Conservation (phyloP, 1,140 invertebrate species). For the Sesamia nonagrioides region DNA sequence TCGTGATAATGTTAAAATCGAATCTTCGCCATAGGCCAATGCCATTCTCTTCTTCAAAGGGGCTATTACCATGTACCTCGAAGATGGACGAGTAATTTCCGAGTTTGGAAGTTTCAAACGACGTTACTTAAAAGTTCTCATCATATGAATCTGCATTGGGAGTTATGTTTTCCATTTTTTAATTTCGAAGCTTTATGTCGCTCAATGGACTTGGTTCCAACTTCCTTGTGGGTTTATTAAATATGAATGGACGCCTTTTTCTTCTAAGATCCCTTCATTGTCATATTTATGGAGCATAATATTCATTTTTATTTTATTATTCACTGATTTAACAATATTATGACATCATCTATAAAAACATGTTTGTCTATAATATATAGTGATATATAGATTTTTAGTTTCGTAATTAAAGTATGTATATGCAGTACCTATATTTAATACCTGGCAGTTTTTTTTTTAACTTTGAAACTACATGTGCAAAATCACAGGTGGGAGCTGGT, state of each 20-base stretch:
- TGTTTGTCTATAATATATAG: no score
- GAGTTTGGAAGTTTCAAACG: slow-evolving; percentile 47
- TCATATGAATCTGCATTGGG: slow-evolving; percentile 53
- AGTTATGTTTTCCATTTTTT: slow-evolving; percentile 48
- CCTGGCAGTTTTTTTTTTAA: no score
- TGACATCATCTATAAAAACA: no score
- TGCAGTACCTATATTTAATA: no score
- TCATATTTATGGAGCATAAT: not conserved
- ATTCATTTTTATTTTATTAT: not conserved
- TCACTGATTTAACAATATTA: not conserved
- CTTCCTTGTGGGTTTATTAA: slow-evolving; percentile 37
- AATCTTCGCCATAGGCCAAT: not conserved
- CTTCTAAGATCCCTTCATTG: not conserved
- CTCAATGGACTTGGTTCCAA: slow-evolving; percentile 33
- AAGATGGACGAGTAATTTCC: slow-evolving; percentile 44
- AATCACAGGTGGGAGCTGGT: no score
- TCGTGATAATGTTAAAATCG: no score
- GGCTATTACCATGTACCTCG: slow-evolving; percentile 12
- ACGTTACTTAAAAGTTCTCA: slow-evolving; percentile 53
- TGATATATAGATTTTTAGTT: no score
- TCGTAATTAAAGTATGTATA: no score
- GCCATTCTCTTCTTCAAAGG: not conserved
- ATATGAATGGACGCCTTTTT: slow-evolving; percentile 23
- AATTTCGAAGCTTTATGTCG: slow-evolving; percentile 49
- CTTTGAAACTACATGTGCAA: no score